Percentiles rank a stretch among this genome's conserved stretches.
Evolutionary conservation across 2,888 invertebrate genomes (phyloP).

Genomic region (Drosophila limbata): DNA sequence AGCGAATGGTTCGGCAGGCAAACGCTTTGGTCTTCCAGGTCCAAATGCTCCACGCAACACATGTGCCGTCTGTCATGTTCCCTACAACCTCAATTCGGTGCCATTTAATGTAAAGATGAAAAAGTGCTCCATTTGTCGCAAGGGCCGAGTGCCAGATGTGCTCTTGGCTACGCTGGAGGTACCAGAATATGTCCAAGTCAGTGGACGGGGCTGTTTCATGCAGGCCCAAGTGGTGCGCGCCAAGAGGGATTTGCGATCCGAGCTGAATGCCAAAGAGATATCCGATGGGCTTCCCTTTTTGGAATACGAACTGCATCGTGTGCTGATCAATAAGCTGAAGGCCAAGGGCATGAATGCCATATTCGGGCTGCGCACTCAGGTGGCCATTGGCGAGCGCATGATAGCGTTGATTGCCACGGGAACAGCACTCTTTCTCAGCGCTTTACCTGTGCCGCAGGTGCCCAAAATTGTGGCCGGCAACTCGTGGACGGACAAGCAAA

Average conservation of each 20-base stretch:
- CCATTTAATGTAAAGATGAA: slow-evolving; percentile 91
- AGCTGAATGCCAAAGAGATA: slow-evolving; percentile 96
- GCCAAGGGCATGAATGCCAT: slow-evolving; percentile 98
- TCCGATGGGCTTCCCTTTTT: slow-evolving; percentile 97
- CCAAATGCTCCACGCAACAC: slow-evolving; percentile 63
- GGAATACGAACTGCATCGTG: slow-evolving; percentile 97
- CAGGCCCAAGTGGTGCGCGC: slow-evolving; percentile 92
- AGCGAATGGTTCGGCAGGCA: slow-evolving; percentile 51
- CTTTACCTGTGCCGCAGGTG: slow-evolving; percentile 91
- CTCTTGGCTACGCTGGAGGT: slow-evolving; percentile 95
- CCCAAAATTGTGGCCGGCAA: slow-evolving; percentile 90
- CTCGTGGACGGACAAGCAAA: slow-evolving; percentile 88
- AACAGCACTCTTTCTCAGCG: slow-evolving; percentile 92
- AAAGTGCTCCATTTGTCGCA: slow-evolving; percentile 90
- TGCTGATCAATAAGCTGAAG: slow-evolving; percentile 95
- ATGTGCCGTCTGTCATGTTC: slow-evolving; percentile 90
- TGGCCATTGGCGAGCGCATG: slow-evolving; percentile 94
- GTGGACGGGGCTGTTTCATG: slow-evolving; percentile 89
- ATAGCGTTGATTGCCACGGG: slow-evolving; percentile 95
- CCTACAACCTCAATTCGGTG: slow-evolving; percentile 90
- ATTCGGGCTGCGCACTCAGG: slow-evolving; percentile 93
- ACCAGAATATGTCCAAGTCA: slow-evolving; percentile 90
- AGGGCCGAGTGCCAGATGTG: slow-evolving; percentile 95
- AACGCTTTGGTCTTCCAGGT: slow-evolving; percentile 63
- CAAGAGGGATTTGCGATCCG: slow-evolving; percentile 92